Conservation (phyloP, 2,888 invertebrate species). For the Campaea margaritaria region DNA sequence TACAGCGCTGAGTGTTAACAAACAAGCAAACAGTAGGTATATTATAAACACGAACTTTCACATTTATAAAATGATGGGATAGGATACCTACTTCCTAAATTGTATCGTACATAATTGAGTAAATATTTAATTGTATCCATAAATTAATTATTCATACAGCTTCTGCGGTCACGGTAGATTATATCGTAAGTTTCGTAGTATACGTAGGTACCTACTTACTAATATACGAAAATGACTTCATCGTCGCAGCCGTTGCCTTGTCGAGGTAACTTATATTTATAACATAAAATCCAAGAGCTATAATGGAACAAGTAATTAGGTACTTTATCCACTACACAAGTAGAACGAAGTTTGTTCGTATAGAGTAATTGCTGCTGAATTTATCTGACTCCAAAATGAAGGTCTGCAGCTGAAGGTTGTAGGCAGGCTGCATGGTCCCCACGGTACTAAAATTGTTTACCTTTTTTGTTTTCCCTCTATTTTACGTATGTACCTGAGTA, state of each 20-base stretch:
- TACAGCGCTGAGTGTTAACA: no score
- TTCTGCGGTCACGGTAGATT: conserved; percentile 17
- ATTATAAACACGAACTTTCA: no score
- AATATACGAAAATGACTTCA: conserved; percentile 23
- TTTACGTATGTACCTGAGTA: no score
- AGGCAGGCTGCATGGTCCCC: not conserved
- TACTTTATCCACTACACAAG: no score
- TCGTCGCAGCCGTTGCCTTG: conserved; percentile 9
- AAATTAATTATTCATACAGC: conserved; percentile 6
- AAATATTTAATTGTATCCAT: not conserved
- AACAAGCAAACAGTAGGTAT: no score
- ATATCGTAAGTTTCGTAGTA: conserved; percentile 1
- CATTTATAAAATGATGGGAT: no score
- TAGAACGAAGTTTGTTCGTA: not conserved
- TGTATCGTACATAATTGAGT: not conserved
- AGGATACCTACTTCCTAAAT: not conserved
- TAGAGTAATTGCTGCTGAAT: conserved; percentile 1
- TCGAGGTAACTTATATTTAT: not conserved
- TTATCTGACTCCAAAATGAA: conserved; percentile 20
- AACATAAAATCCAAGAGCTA: not conserved
- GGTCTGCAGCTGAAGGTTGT: conserved; percentile 15
- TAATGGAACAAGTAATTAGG: not conserved
- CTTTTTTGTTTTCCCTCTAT: no score
- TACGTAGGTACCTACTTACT: not conserved
- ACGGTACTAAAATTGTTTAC: no score